Percentiles rank a stretch among this genome's conserved stretches.
Evolutionary conservation across 2,797 vertebrate genomes (phyloP).

Genomic region (Bucorvus abyssinicus): DNA sequence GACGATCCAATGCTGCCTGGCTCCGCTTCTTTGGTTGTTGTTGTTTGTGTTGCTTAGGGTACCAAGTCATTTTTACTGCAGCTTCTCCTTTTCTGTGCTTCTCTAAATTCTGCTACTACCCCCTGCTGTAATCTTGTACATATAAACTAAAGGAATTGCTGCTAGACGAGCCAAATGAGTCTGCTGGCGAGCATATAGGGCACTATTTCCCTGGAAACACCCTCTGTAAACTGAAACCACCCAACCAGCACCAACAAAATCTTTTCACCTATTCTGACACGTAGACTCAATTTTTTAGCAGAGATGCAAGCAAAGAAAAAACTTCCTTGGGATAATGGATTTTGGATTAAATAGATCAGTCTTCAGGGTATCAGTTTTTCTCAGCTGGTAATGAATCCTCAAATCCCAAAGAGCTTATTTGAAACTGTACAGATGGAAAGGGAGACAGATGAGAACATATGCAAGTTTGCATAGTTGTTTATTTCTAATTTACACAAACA

Average conservation of each 20-base stretch:
- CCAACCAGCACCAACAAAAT: not conserved
- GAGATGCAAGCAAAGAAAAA: not conserved
- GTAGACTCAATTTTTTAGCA: not conserved
- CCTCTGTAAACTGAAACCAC: conserved; percentile 27
- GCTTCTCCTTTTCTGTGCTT: not conserved
- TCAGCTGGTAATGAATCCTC: not conserved
- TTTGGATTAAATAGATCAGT: conserved; percentile 3
- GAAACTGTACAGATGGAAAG: conserved; percentile 11
- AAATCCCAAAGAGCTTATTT: conserved; percentile 29
- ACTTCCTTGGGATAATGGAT: not conserved
- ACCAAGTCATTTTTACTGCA: not conserved
- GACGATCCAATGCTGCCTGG: conserved; percentile 23
- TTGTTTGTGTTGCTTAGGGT: conserved; percentile 71
- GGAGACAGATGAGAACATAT: not conserved
- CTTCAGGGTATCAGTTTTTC: not conserved
- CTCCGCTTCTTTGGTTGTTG: conserved; percentile 31
- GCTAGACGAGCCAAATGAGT: conserved; percentile 15
- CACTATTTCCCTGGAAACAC: conserved; percentile 19
- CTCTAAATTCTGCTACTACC: conserved; percentile 41
- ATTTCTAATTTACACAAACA: conserved; percentile 34
- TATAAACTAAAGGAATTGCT: not conserved
- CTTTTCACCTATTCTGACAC: not conserved
- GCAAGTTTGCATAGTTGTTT: not conserved
- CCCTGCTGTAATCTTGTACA: conserved; percentile 38
- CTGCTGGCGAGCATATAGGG: not conserved